Base-by-base conservation (phyloP, 1,140 invertebrate species). In the Diploscapter pachys region DNA sequence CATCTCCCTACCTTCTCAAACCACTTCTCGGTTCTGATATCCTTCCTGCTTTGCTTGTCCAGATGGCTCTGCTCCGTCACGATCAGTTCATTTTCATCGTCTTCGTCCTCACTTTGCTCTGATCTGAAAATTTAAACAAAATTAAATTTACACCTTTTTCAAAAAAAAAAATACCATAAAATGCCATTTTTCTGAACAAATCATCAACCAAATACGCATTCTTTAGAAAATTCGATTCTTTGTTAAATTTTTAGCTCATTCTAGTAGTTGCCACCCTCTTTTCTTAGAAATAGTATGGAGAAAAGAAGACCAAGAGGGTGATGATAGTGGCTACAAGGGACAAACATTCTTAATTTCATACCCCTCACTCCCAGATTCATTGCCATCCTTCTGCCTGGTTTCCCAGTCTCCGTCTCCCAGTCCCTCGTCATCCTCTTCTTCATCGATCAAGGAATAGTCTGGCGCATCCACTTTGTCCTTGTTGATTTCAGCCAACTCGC, bases 371-470 rank as follows among this genome's bases (percentile, higher is more conserved):
- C 31, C 31, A 31, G 31, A 31, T 31, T 31, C 31, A 31, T 67
- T 31, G 8, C 48, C 70, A 8, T 72, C 9, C 13, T 55, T 55
- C 11, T 74, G 55, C n/a, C 67, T 70, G 0, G 73, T 73, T 52
- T 80, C 73, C 73, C 73, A 75, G 76, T 91, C 90, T 78, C 90
- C 88, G 72, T 90, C 89, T 81, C 90, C 90, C 59, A 89, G 90
- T 11, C 80, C 82, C 54, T 79, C 72, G 31, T 85, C 83, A 50
- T 78, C 79, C 31, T 77, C 77, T 0, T 72, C 70, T 55, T 93
- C 92, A 80, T 51, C 0, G 63, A 49, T 4, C 3, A 69, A 69
- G 80, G 55, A 0, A 68, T 13, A 4, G 4, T 65, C 66, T 6
- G 66, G 57, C 6, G 66, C 66, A 52, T 68, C 66, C 11, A 55